phyloP scores from a whole-genome alignment of 2,888 invertebrate species.

The Pyrrhopygopsis socrates region DNA sequence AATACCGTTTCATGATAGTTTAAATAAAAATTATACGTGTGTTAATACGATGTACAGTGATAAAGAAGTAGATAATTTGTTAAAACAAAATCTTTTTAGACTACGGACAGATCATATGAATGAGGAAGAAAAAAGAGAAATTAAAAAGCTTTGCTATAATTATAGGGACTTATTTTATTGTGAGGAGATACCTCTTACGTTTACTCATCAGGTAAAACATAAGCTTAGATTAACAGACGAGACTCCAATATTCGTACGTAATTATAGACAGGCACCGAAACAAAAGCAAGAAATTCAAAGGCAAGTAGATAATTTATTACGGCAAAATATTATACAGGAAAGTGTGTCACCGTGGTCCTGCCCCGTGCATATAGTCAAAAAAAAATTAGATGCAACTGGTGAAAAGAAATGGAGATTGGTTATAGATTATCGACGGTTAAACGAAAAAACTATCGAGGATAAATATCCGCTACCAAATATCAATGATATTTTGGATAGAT shows the following conservation, averaged over 20 bases:
- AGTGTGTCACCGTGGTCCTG: slow-evolving; percentile 19
- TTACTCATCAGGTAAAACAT: slow-evolving; percentile 24
- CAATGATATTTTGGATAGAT: slow-evolving; percentile 54
- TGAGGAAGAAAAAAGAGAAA: slow-evolving; percentile 83
- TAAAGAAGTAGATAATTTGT: neutral
- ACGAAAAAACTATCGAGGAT: slow-evolving; percentile 75
- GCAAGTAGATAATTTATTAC: slow-evolving; percentile 72
- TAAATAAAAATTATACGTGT: slow-evolving; percentile 1
- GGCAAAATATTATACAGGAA: slow-evolving; percentile 71
- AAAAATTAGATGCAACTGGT: slow-evolving; percentile 67
- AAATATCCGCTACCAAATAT: slow-evolving; percentile 70
- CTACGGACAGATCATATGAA: slow-evolving; percentile 82
- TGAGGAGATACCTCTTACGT: slow-evolving; percentile 17
- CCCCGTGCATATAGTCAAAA: slow-evolving; percentile 77
- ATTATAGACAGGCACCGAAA: slow-evolving; percentile 19
- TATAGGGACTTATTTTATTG: slow-evolving; percentile 29
- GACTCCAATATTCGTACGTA: slow-evolving; percentile 2
- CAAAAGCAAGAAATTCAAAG: slow-evolving; percentile 49
- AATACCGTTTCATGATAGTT: neutral
- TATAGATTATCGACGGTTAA: slow-evolving; percentile 67
- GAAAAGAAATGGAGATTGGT: slow-evolving; percentile 57
- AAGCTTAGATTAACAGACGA: slow-evolving; percentile 28
- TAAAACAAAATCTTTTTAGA: neutral
- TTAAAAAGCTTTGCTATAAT: slow-evolving; percentile 30
- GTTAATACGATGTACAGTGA: neutral